Conservation (phyloP, 1,140 invertebrate species). For the Gryllus bimaculatus region DNA sequence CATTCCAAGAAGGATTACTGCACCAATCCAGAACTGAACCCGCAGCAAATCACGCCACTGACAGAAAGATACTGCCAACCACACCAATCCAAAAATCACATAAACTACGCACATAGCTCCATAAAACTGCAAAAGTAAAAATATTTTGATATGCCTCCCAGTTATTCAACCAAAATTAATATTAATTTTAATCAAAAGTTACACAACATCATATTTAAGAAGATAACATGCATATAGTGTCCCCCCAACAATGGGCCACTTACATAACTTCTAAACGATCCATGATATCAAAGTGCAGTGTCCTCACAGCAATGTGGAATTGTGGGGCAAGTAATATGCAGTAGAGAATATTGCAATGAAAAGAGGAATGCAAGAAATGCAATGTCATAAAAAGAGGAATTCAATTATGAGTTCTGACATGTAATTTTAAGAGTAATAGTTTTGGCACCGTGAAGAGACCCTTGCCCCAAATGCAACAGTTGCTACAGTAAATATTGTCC, state of each 20-base stretch:
- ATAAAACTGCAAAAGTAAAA: constrained; percentile 60
- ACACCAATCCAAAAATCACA: constrained; percentile 67
- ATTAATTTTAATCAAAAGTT: not conserved
- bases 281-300: not conserved
- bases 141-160: not conserved
- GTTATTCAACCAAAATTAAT: not conserved
- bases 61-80: constrained; percentile 72
- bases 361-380: too few species aligned
- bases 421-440: too few species aligned
- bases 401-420: too few species aligned
- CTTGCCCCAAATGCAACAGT: too few species aligned
- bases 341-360: too few species aligned
- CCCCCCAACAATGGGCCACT: not conserved
- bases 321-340: too few species aligned
- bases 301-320: not conserved
- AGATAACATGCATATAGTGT: not conserved
- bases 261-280: not conserved
- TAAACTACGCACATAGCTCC: constrained; percentile 84
- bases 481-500: too few species aligned
- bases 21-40: constrained; percentile 93
- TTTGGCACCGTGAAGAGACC: too few species aligned
- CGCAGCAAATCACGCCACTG: constrained; percentile 86
- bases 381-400: too few species aligned
- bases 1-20: constrained; percentile 78
- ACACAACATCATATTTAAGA: too few species aligned